Conservation (phyloP, 2,888 invertebrate species). For the Adela reaumurella region DNA sequence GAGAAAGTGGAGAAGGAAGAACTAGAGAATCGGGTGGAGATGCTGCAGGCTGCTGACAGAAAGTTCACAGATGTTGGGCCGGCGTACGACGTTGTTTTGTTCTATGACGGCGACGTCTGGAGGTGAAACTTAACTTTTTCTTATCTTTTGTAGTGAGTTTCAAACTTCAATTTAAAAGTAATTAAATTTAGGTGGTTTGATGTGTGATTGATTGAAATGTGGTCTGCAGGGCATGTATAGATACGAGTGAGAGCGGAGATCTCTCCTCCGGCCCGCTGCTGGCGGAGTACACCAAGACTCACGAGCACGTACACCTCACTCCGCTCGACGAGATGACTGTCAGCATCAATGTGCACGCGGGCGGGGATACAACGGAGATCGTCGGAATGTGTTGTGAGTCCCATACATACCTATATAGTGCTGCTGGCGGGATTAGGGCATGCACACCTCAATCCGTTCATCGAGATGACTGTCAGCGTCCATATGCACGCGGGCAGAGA, state of each 20-base stretch:
- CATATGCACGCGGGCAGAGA: constrained; percentile 90
- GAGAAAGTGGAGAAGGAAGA: constrained; percentile 88
- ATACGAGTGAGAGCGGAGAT: constrained; percentile 80
- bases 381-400: constrained; percentile 91
- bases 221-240: constrained; percentile 76
- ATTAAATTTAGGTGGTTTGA: constrained; percentile 5
- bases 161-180: too few relatives aligned
- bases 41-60: constrained; percentile 79
- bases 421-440: too few relatives aligned
- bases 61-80: constrained; percentile 85
- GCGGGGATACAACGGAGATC: constrained; percentile 87
- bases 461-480: constrained; percentile 67
- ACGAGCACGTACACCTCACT: constrained; percentile 74
- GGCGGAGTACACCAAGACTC: constrained; percentile 77
- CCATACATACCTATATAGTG: too few relatives aligned
- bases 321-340: constrained; percentile 79
- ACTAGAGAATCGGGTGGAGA: constrained; percentile 79
- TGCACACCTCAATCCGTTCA: too few relatives aligned
- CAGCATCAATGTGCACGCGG: constrained; percentile 87
- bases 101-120: constrained; percentile 90
- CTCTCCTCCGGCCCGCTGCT: constrained; percentile 72
- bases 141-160: too few relatives aligned
- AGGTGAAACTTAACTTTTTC: constrained; percentile 45
- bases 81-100: constrained; percentile 90
- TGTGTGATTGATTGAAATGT: constrained; percentile 8